These are phyloP conservation scores for Nixonia krombeini DNA, from an alignment of 1,140 invertebrate genomes.

Conservation along the genomic window DNA sequence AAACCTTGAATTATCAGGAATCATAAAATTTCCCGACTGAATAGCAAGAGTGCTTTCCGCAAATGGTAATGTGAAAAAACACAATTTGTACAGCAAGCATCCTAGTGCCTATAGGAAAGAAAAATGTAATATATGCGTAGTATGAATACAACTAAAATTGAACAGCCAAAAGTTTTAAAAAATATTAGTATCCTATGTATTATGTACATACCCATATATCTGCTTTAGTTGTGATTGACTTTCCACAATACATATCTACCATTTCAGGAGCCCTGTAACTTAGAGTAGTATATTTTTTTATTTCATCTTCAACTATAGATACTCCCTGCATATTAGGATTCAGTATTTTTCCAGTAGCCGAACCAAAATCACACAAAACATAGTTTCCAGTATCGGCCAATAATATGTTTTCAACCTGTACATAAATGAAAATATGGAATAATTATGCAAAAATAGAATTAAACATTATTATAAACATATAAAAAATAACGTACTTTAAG, in stretches of 20 bases:
- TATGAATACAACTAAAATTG: too few species aligned
- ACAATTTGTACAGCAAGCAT: conserved; percentile 92
- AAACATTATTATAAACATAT: neutral
- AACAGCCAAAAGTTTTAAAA: too few species aligned
- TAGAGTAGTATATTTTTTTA: conserved; percentile 94
- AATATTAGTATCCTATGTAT: too few species aligned
- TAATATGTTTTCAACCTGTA: conserved; percentile 90
- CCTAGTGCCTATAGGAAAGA: conserved; percentile 90
- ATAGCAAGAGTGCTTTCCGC: conserved; percentile 95
- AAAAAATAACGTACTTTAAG: conserved; percentile 80
- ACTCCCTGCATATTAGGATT: conserved; percentile 83
- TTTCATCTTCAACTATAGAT: conserved; percentile 88
- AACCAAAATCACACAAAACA: conserved; percentile 92
- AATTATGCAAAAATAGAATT: neutral
- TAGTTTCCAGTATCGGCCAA: conserved; percentile 83
- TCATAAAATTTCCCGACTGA: conserved; percentile 89
- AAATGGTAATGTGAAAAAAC: conserved; percentile 93
- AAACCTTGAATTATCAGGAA: conserved; percentile 89
- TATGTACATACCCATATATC: conserved; percentile 91
- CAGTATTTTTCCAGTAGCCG: conserved; percentile 85
- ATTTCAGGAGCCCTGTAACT: conserved; percentile 96
- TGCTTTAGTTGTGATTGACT: conserved; percentile 90
- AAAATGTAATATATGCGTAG: too few species aligned
- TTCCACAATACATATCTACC: conserved; percentile 93
- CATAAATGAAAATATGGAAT: conserved; percentile 8